Conservation (phyloP, 1,140 invertebrate species). For the Pachypsylla venusta region DNA sequence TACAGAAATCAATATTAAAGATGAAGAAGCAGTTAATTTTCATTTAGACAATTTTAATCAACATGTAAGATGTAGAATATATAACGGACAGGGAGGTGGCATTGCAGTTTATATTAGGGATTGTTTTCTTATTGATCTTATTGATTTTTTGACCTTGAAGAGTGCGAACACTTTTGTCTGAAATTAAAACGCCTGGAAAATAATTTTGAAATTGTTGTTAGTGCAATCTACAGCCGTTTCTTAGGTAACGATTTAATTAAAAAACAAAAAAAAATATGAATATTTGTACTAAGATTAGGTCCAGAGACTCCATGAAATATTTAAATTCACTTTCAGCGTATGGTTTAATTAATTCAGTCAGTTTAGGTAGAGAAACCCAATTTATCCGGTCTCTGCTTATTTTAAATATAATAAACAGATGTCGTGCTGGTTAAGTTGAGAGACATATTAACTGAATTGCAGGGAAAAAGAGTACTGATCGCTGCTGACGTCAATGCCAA, state of each 20-base stretch:
- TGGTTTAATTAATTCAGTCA: background rate
- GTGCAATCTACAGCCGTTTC: background rate
- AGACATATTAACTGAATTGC: no score
- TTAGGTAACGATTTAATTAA: background rate
- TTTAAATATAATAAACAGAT: no score
- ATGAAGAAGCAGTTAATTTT: background rate
- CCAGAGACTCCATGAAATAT: no score
- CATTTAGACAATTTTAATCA: background rate
- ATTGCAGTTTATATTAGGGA: background rate
- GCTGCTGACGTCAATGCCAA: no score
- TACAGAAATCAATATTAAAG: background rate
- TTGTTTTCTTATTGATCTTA: background rate
- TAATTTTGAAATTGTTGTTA: background rate
- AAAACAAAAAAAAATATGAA: background rate
- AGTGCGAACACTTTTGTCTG: background rate
- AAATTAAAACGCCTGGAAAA: background rate
- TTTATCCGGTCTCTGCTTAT: no score
- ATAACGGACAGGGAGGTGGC: background rate
- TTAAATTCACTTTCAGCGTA: background rate
- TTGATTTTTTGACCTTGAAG: background rate
- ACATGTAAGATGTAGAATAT: background rate
- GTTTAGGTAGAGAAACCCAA: no score
- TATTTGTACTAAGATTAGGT: background rate
- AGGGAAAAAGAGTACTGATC: no score
- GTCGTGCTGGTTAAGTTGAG: no score